Conservation (phyloP, 2,888 invertebrate genomes). For the Belgica antarctica region DNA sequence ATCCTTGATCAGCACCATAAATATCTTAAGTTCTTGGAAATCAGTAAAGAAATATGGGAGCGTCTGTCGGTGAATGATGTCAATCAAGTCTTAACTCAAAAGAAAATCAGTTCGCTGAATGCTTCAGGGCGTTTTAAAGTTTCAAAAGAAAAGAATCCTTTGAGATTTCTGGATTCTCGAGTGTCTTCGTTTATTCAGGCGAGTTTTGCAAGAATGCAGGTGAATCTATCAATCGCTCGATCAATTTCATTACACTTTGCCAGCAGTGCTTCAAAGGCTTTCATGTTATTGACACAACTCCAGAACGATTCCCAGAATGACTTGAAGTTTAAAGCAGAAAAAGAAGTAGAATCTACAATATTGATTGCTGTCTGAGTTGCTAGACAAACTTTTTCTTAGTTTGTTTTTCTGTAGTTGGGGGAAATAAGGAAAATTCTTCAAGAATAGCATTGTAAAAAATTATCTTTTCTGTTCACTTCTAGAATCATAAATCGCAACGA, state of each 20-base stretch:
- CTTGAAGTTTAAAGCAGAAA: neutral
- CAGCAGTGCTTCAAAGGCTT: no score
- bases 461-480: neutral
- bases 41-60: neutral
- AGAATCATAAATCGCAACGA: neutral
- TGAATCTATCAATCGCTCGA: no score
- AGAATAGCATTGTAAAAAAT: neutral
- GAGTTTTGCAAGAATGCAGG: no score
- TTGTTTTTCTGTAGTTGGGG: neutral
- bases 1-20: neutral
- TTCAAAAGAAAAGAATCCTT: neutral
- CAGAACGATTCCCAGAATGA: no score
- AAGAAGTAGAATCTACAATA: neutral
- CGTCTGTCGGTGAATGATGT: no score
- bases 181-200: no score
- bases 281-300: no score
- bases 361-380: constrained; percentile 39
- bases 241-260: no score
- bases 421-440: neutral
- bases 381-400: constrained; percentile 38
- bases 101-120: no score
- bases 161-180: no score
- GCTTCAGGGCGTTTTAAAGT: no score
- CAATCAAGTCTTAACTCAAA: no score
- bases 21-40: neutral